These are phyloP conservation scores for Aptenodytes patagonicus DNA, from an alignment of 2,113 vertebrate genomes.

Conservation along the genomic window DNA sequence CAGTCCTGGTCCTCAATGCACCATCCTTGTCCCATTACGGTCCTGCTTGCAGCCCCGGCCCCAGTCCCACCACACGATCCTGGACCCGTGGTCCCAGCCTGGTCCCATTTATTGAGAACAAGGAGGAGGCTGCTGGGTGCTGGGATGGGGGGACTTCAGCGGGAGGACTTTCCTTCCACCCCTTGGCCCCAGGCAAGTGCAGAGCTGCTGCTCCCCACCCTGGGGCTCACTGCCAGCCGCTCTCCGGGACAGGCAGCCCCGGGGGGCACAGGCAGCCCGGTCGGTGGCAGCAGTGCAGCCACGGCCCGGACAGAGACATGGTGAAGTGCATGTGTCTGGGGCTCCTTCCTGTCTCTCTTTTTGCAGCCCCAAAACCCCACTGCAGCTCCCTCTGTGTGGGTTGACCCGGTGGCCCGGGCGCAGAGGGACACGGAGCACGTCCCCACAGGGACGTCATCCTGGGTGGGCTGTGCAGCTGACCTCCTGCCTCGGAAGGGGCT, in stretches of 20 bases:
- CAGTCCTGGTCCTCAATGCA: background rate
- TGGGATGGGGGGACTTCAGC: background rate
- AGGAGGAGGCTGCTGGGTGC: background rate
- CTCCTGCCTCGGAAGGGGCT: background rate
- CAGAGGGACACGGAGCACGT: background rate
- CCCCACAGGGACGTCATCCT: rapidly evolving
- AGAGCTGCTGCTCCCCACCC: background rate
- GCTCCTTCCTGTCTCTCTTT: background rate
- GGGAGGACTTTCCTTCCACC: background rate
- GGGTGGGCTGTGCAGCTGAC: background rate
- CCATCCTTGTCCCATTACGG: background rate
- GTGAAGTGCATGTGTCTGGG: rapidly evolving
- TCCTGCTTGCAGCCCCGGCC: background rate
- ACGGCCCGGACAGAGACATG: background rate
- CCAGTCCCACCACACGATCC: background rate
- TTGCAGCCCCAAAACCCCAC: background rate
- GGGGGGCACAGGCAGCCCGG: background rate
- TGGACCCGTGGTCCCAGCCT: background rate
- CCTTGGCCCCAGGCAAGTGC: background rate
- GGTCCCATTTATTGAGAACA: background rate
- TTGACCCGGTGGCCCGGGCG: background rate
- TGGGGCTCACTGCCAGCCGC: rapidly evolving
- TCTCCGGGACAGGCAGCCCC: background rate
- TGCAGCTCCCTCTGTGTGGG: background rate
- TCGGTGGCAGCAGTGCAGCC: background rate